Evolutionary conservation across 2,797 vertebrate genomes (phyloP), one percentile per base, ranked within the genome.

Genomic region (Gymnoscopelus braueri): DNA sequence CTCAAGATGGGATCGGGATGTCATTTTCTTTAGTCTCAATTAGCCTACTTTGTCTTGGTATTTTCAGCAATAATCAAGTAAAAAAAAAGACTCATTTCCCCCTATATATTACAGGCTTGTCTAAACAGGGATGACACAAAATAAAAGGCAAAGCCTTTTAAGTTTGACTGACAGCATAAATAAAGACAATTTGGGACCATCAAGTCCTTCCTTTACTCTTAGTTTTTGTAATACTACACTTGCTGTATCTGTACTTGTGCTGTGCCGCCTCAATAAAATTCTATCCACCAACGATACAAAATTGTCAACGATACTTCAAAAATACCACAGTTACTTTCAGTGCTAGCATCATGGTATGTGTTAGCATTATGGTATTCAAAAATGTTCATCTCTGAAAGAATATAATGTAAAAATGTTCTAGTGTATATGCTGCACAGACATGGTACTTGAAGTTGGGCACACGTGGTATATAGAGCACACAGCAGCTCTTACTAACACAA

Each of bases 391-490:
- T 44, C 39, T 44, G 8, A 44, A 44, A 44, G 39, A 44, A 44
- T 44, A 44, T 29, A 69, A 67, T 69, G 26, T 80, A 53, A 63
- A 49, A 77, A 67, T 32, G 14, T 53, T 75, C 19, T 3, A 50
- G 48, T 60, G 47, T 50, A 23, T 7, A 35, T 32, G 32, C 29
- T 49, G 67, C 44, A 64, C 15, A 75, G 50, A 65, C 59, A 73
- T 49, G 51, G 53, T 82, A 78, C 67, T 67, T 64, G 52, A 63
- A 60, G 71, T 44, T 3, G 67, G 69, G 75, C 83, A 85, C 88
- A 89, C 56, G 65, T 77, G 81, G 82, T 75, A 77, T 76, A 77
- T 76, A 72, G 82, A 84, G 76, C 68, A 87, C 84, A 84, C 81
- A 88, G 81, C 82, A 79, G 75, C 72, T 71, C 52, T 73, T 66